These are phyloP conservation scores for Etheostoma spectabile DNA, from an alignment of 2,113 vertebrate species.

Conservation along the genomic window DNA sequence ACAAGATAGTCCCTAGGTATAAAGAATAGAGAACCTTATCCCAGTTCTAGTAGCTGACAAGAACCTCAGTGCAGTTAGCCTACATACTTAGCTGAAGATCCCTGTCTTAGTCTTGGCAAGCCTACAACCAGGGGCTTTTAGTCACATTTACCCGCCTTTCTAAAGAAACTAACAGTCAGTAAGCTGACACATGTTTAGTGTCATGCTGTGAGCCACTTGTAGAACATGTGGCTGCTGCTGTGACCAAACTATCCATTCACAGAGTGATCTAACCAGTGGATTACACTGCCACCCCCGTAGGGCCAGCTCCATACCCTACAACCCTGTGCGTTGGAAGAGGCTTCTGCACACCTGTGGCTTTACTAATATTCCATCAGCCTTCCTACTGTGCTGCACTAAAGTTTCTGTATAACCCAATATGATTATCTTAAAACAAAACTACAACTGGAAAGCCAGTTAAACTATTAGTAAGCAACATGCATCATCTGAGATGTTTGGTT, in stretches of 20 bases:
- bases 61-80: constrained; percentile 20
- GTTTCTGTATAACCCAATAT: background rate
- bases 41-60: constrained; percentile 38
- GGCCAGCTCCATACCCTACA: constrained; percentile 27
- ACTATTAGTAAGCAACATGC: background rate
- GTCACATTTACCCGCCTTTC: constrained; percentile 2
- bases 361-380: background rate
- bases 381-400: background rate
- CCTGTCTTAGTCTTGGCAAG: constrained; percentile 15
- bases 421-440: background rate
- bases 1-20: background rate
- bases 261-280: constrained; percentile 57
- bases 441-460: background rate
- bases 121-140: background rate
- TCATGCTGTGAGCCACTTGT: constrained; percentile 58
- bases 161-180: constrained; percentile 33
- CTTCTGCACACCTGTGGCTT: constrained; percentile 5
- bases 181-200: constrained; percentile 42
- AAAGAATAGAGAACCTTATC: constrained; percentile 42
- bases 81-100: constrained; percentile 6
- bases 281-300: constrained; percentile 48
- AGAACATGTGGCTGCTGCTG: constrained; percentile 59
- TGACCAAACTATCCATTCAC: constrained; percentile 62
- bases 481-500: background rate
- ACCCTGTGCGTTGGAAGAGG: background rate